These are phyloP conservation scores for Nipponacmea schrenckii DNA, from an alignment of 2,888 invertebrate genomes.

Conservation along the genomic window DNA sequence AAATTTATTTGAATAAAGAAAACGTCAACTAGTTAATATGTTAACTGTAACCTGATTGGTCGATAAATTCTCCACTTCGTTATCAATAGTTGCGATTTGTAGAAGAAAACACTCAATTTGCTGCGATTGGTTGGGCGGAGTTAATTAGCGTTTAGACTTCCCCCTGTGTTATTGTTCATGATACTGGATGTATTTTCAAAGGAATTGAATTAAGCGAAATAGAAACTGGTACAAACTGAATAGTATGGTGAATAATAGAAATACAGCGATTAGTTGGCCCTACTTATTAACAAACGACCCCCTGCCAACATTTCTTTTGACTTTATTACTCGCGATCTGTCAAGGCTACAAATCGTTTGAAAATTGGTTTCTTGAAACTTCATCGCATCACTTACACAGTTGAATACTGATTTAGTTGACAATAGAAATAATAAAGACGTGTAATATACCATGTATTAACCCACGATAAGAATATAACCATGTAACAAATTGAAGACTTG, in stretches of 20 bases:
- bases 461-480: no score
- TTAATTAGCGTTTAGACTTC: slow-evolving; percentile 10
- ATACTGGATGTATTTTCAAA: not conserved
- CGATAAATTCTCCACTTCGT: not conserved
- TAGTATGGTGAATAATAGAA: not conserved
- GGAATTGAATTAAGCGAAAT: not conserved
- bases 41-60: slow-evolving; percentile 11
- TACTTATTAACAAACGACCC: not conserved
- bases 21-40: not conserved
- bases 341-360: no score
- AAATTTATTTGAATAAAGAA: slow-evolving; percentile 16
- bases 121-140: slow-evolving; percentile 16
- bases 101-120: slow-evolving; percentile 4
- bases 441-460: no score
- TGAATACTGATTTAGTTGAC: no score
- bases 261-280: not conserved
- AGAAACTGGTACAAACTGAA: not conserved
- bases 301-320: not conserved
- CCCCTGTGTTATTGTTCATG: slow-evolving; percentile 6
- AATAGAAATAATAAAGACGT: no score
- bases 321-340: not conserved
- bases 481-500: slow-evolving; percentile 1
- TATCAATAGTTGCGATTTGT: not conserved
- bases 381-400: no score
- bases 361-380: no score